These are phyloP conservation scores for Heteractis magnifica DNA, from an alignment of 92 coral and sea anemone species.

Conservation along the genomic window DNA sequence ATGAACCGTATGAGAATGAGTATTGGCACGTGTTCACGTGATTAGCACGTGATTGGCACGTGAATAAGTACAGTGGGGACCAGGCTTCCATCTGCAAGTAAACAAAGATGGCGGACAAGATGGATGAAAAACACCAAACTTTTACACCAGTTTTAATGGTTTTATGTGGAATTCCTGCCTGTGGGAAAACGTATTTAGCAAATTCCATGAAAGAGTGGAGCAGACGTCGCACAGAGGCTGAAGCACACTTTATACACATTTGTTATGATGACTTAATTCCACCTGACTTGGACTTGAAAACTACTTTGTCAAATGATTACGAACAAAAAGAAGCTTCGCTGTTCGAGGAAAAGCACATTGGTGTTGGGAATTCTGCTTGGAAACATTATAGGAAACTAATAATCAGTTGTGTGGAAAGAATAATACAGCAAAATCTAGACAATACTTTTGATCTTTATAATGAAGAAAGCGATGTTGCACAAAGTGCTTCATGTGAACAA, in stretches of 20 bases:
- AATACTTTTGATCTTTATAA: background rate
- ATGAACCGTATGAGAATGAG: background rate
- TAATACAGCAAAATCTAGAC: constrained; percentile 23
- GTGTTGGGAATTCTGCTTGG: constrained; percentile 48
- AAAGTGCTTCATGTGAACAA: constrained; percentile 1
- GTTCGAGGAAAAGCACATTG: background rate
- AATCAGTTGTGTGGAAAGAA: constrained; percentile 33
- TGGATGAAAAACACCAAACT: background rate
- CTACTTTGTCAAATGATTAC: background rate
- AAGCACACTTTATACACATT: constrained; percentile 63
- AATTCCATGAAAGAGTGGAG: constrained; percentile 45
- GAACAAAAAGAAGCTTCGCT: background rate
- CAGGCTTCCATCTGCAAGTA: background rate
- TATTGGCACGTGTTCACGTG: constrained; percentile 17
- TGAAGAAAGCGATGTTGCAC: background rate
- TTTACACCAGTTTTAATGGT: constrained; percentile 26
- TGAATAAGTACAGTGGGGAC: constrained; percentile 3
- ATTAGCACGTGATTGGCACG: constrained; percentile 1
- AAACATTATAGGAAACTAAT: constrained; percentile 58
- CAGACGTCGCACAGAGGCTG: constrained; percentile 14
- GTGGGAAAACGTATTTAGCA: constrained; percentile 80
- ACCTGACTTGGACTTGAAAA: constrained; percentile 47
- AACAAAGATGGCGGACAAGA: constrained; percentile 25
- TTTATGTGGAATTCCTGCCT: constrained; percentile 87
- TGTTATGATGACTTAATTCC: constrained; percentile 92